phyloP scores from a whole-genome alignment of 2,113 vertebrate genomes.

The Girardinichthys multiradiatus region DNA sequence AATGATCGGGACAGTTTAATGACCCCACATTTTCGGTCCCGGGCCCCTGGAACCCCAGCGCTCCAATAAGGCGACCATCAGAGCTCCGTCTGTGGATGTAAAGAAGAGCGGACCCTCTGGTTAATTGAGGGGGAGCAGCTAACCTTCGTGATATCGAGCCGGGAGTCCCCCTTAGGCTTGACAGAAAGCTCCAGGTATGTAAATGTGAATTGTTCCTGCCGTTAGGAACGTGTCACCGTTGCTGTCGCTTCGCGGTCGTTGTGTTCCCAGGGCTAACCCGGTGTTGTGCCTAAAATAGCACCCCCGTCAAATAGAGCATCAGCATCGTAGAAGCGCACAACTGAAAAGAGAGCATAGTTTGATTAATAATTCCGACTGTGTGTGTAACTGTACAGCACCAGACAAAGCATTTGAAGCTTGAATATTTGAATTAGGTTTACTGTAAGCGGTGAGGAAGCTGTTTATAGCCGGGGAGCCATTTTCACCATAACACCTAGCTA shows the following conservation, averaged over 20 bases:
- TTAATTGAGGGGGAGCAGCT: neutral
- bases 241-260: neutral
- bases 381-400: too few species aligned
- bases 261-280: neutral
- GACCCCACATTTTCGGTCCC: constrained; percentile 11
- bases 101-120: constrained; percentile 22
- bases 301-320: neutral
- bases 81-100: constrained; percentile 57
- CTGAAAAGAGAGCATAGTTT: neutral
- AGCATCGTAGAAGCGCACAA: neutral
- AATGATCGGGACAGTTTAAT: constrained; percentile 33
- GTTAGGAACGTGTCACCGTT: neutral
- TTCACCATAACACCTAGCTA: neutral
- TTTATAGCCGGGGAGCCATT: neutral
- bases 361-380: neutral
- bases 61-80: constrained; percentile 47
- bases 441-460: neutral
- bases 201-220: neutral
- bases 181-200: constrained; percentile 38
- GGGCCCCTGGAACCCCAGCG: constrained; percentile 23
- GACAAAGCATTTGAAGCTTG: neutral
- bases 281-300: neutral
- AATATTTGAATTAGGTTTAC: neutral
- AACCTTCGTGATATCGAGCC: neutral
- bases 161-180: neutral